Conservation (phyloP, 2,888 invertebrate species). For the Lordiphosa fenestrarum region DNA sequence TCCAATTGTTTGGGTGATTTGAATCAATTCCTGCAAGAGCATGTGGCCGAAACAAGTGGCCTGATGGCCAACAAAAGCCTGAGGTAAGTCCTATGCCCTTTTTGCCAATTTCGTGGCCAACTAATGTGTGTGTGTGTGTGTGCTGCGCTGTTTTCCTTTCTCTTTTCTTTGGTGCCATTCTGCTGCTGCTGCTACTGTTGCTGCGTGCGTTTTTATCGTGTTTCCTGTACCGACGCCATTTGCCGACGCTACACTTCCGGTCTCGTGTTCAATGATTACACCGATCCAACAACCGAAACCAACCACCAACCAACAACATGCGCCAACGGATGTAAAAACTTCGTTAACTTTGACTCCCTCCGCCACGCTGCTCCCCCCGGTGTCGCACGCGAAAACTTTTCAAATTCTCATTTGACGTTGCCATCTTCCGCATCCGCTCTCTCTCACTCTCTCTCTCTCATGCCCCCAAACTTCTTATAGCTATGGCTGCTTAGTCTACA, state of each 20-base stretch:
- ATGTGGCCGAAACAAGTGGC: slow-evolving; percentile 87
- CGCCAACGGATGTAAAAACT: slow-evolving; percentile 75
- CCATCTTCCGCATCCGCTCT: slow-evolving; percentile 54
- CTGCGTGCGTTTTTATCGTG: slow-evolving; percentile 71
- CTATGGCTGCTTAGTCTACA: slow-evolving; percentile 91
- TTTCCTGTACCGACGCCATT: slow-evolving; percentile 75
- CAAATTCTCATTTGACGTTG: slow-evolving; percentile 62
- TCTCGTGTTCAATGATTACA: slow-evolving; percentile 75
- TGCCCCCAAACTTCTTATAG: slow-evolving; percentile 79
- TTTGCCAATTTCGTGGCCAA: slow-evolving; percentile 17
- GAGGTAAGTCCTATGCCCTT: slow-evolving; percentile 82
- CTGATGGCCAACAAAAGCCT: slow-evolving; percentile 82
- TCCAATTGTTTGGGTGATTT: slow-evolving; percentile 87
- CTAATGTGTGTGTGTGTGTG: slow-evolving; percentile 41
- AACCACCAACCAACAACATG: slow-evolving; percentile 52
- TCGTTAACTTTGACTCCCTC: slow-evolving; percentile 70
- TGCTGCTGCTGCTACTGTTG: slow-evolving; percentile 24
- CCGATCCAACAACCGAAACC: slow-evolving; percentile 47
- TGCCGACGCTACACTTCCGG: slow-evolving; percentile 76
- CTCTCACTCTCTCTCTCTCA: slow-evolving; percentile 1
- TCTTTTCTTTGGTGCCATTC: slow-evolving; percentile 21
- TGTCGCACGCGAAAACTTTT: slow-evolving; percentile 59
- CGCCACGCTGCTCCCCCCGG: slow-evolving; percentile 18
- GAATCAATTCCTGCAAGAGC: slow-evolving; percentile 91
- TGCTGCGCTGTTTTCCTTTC: slow-evolving; percentile 27